Conservation (phyloP, 1,140 invertebrate species). For the Helicoverpa zea region DNA sequence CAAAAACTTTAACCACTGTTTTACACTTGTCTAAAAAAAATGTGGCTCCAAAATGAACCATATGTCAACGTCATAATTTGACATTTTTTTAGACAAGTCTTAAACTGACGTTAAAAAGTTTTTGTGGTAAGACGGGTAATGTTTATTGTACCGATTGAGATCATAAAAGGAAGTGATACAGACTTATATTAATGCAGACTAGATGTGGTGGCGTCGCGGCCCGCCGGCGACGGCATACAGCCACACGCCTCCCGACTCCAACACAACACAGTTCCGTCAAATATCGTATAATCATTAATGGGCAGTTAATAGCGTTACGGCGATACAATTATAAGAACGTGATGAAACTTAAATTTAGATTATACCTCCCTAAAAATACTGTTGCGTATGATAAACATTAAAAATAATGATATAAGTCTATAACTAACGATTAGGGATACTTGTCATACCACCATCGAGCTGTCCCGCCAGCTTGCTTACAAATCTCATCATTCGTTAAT, state of each 20-base stretch:
- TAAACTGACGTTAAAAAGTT: too few species aligned
- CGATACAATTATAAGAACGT: constrained; percentile 58
- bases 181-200: constrained; percentile 56
- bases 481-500: constrained; percentile 35
- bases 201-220: constrained; percentile 40
- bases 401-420: constrained; percentile 86
- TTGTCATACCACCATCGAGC: constrained; percentile 52
- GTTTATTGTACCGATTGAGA: constrained; percentile 66
- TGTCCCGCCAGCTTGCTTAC: constrained; percentile 50
- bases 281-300: constrained; percentile 47
- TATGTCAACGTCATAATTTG: too few species aligned
- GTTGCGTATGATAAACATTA: constrained; percentile 84
- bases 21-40: too few species aligned
- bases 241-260: constrained; percentile 52
- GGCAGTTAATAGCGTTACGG: constrained; percentile 69
- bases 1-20: too few species aligned
- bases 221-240: constrained; percentile 53
- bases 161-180: constrained; percentile 65
- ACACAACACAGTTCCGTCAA: constrained; percentile 49
- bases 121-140: too few species aligned
- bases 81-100: too few species aligned
- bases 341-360: constrained; percentile 83
- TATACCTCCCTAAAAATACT: constrained; percentile 84
- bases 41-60: too few species aligned
- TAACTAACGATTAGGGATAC: constrained; percentile 73